Base-by-base conservation (phyloP, 30 jellyfish, hydroid and myxozoan species). In the Turritopsis rubra region DNA sequence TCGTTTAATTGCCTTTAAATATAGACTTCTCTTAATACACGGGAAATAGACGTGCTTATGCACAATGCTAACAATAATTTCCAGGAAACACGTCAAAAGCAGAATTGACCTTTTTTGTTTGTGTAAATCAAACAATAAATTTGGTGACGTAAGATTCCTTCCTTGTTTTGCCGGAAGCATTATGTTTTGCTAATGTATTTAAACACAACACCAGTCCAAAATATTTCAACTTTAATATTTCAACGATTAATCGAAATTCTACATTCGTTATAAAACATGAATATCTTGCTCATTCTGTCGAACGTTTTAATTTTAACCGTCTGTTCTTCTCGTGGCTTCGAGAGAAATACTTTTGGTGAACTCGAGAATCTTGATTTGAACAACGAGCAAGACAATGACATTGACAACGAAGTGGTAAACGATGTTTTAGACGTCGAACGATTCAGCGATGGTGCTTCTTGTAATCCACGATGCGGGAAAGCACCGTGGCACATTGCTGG, bases 401-500 rank as follows among this genome's bases (percentile, higher is more conserved):
- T 41, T 5, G 60, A 41, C 60, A 41, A 41, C 60, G 60, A 41
- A 41, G 60, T 41, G 5, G 13, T 41, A 13, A 41, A 41, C 60
- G 60, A 41, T 41, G 13, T 41, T 41, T 5, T 41, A 13, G 60
- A 41, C 60, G 13, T 41, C 60, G 60, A 41, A 41, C 60, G 13
- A 41, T 41, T 3, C 60, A 41, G 60, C 13, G 60, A 41, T 41
- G 60, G 13, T 13, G 60, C 60, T 41, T 41, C 60, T 16, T 74
- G 82, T 23, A 19, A 74, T 74, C 60, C 60, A 23, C 82, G 82
- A 74, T 74, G 82, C 31, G 82, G 82, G 24, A 22, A 26, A 23
- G 65, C 65, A 4, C 82, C 82, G 24, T 74, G 82, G 82, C 82
- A 74, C 31, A 1, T 0, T 7, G 82, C 82, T 74, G 82, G 82